Base-by-base conservation (phyloP, 1,140 invertebrate species). In the Vanessa atalanta region DNA sequence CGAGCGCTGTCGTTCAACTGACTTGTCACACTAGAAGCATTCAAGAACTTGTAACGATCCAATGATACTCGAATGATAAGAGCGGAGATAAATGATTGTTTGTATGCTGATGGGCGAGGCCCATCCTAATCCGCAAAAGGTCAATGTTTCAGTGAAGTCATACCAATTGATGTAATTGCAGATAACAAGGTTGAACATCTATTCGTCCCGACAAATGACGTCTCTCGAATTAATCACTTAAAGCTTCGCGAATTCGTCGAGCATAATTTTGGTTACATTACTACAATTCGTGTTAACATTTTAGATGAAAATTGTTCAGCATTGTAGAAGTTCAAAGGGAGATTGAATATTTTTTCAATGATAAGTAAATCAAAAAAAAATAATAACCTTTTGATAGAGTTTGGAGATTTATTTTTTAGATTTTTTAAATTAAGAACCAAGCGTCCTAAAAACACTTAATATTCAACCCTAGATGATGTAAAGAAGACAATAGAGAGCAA, bases 111-210 rank as follows among this genome's bases (percentile, higher is more conserved):
- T 76, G 79, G 75, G 73, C 77, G 80, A 75, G 76, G 72, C 75
- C 57, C 70, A 65, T 63, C 76, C 72, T 88, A 85, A 87, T 84
- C 84, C 84, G 80, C 81, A 72, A 83, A 90, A 89, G 89, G 89
- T 91, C 89, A 91, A 91, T 89, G 89, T 89, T 91, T 91, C 81
- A 83, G 82, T 88, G 83, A 85, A 88, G 86, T 88, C 84, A 85
- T 77, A 70, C 50, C 85, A 86, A 88, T 86, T 88, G 85, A 75
- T 81, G 81, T 79, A 86, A 89, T 89, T 85, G 70, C 26, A 67
- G 47, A 75, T 76, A 73, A 80, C 50, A 66, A 76, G 67, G 77
- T 72, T 69, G 57, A 61, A 64, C 72, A 26, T 55, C 64, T 50
- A 71, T 73, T 65, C 65, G 61, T 57, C 53, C 65, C 68, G 63